phyloP scores from a whole-genome alignment of 2,888 invertebrate species.

The Folsomia manolachei region DNA sequence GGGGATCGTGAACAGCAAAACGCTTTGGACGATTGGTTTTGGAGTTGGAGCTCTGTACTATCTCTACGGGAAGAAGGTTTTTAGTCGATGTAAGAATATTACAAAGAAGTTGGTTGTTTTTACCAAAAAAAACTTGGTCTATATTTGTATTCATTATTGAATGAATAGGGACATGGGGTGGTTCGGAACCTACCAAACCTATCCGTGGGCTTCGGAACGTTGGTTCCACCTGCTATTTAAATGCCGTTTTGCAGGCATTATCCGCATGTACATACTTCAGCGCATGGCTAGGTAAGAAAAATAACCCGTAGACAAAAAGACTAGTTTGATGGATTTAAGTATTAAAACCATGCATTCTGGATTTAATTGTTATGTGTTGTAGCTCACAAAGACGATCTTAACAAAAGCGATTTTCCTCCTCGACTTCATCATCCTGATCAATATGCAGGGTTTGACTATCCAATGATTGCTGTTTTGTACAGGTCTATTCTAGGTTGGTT shows the following conservation, averaged over 20 bases:
- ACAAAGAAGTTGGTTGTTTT: no score
- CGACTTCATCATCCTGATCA: constrained; percentile 53
- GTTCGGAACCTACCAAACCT: not conserved
- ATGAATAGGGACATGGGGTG: not conserved
- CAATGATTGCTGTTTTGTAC: constrained; percentile 69
- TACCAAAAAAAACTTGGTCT: not conserved
- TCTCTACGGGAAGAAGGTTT: not conserved
- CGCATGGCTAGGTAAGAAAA: constrained; percentile 65
- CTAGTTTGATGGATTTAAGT: not conserved
- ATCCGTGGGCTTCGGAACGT: constrained; percentile 76
- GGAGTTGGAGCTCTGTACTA: not conserved
- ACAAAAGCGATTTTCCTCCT: not conserved
- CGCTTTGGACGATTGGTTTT: not conserved
- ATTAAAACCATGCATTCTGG: no score
- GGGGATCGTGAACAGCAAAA: not conserved
- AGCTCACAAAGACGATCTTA: constrained; percentile 53
- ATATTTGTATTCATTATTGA: not conserved
- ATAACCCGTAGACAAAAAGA: not conserved
- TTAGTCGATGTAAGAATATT: not conserved
- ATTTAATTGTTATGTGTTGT: not conserved
- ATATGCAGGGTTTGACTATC: constrained; percentile 23
- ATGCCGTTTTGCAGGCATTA: constrained; percentile 83
- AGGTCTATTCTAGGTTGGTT: constrained; percentile 70
- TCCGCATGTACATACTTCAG: constrained; percentile 82
- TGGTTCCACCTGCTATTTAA: constrained; percentile 89